Evolutionary conservation across 1,140 invertebrate genomes (phyloP).

Genomic region (Nebria ingens): DNA sequence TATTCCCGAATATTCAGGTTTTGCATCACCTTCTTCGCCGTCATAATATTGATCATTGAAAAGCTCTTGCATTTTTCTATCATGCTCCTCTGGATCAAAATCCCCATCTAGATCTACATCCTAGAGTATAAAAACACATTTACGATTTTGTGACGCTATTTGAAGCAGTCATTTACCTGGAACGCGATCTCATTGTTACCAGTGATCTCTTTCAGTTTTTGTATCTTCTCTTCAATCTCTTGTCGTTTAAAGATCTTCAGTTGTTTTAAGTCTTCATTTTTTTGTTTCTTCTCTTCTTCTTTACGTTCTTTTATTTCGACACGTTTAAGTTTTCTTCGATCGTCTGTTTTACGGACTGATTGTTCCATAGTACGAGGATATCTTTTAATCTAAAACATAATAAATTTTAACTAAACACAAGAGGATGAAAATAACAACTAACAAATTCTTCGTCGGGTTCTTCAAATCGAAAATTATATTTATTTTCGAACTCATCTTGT

Average conservation of each 20-base stretch:
- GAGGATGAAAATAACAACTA: too few species aligned
- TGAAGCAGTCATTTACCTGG: conserved; percentile 14
- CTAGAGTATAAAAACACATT: too few species aligned
- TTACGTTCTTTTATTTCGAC: conserved; percentile 68
- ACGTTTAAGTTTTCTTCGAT: conserved; percentile 65
- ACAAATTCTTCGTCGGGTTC: conserved; percentile 92
- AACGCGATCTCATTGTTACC: conserved; percentile 38
- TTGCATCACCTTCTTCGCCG: conserved; percentile 54
- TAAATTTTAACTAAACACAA: conserved; percentile 16
- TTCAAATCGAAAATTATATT: conserved; percentile 94
- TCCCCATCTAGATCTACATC: conserved; percentile 70
- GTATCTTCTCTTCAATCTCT: conserved; percentile 84
- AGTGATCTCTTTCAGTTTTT: conserved; percentile 80
- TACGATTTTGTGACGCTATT: too few species aligned
- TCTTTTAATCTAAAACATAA: conserved; percentile 57
- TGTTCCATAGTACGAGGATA: conserved; percentile 83
- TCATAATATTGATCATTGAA: conserved; percentile 84
- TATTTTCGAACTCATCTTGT: conserved; percentile 86
- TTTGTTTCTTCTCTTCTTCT: conserved; percentile 67
- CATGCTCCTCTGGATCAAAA: conserved; percentile 86
- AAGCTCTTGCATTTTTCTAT: conserved; percentile 73
- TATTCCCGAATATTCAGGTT: conserved; percentile 72
- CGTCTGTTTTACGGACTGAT: conserved; percentile 71
- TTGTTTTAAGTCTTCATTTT: conserved; percentile 76
- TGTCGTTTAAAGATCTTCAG: conserved; percentile 79